phyloP scores from a whole-genome alignment of 2,797 vertebrate genomes.

The Mustela erminea region DNA sequence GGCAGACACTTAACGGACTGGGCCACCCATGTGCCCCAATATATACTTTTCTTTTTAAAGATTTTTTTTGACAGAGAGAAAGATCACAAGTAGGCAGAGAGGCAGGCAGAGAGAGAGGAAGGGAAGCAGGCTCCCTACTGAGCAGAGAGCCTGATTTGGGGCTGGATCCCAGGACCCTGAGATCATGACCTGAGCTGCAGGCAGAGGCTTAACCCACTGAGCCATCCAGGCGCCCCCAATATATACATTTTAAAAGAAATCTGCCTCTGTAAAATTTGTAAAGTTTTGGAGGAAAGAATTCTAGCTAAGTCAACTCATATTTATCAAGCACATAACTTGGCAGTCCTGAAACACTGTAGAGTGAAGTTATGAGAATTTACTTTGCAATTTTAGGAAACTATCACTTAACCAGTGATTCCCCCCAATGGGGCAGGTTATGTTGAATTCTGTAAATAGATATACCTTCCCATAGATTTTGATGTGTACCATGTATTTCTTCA shows the following conservation, averaged over 20 bases:
- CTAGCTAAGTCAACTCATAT: not conserved
- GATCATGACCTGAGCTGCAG: not conserved
- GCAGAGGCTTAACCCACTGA: not conserved
- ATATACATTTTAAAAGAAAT: slow-evolving; percentile 29
- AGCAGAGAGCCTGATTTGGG: not conserved
- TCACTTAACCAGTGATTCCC: not conserved
- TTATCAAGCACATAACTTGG: not conserved
- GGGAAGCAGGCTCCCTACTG: not conserved
- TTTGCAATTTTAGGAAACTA: slow-evolving; percentile 3
- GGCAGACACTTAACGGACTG: not conserved
- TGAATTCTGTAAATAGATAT: not conserved
- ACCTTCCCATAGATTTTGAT: not conserved
- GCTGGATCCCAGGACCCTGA: not conserved
- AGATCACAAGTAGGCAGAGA: not conserved
- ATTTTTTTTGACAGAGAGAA: not conserved
- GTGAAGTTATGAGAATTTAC: not conserved
- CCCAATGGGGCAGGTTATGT: not conserved
- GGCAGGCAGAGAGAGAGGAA: not conserved
- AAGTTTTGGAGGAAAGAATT: not conserved
- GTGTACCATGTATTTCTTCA: not conserved
- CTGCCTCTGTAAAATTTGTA: not conserved
- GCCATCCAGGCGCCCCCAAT: not conserved
- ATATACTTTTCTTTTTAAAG: not conserved
- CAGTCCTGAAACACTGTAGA: not conserved
- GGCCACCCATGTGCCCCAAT: not conserved